A percentile compares a stretch with the other conserved stretches of the same genome.
Evolutionary conservation across 2,113 vertebrate genomes (phyloP).

Genomic region (Rhinoderma darwinii): DNA sequence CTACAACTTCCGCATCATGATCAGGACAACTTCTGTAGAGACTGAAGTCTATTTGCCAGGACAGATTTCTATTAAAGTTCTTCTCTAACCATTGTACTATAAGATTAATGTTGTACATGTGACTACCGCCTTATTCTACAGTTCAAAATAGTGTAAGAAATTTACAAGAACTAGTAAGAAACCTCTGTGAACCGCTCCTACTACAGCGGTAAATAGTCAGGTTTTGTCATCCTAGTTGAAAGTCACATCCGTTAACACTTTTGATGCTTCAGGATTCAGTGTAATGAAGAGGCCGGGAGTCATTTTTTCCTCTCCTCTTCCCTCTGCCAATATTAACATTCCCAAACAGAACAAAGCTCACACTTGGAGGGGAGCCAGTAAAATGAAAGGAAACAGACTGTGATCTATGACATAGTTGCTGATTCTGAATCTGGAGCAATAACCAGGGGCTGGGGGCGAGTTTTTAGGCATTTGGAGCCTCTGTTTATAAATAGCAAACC

Average conservation of each 20-base stretch:
- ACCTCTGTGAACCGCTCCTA: slow-evolving; percentile 29
- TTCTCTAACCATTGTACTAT: not conserved
- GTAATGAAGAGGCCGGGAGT: slow-evolving; percentile 32
- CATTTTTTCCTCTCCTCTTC: slow-evolving; percentile 52
- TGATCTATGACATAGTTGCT: slow-evolving; percentile 55
- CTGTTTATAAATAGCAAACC: slow-evolving; percentile 57
- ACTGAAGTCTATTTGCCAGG: too few relatives aligned
- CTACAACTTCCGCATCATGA: not conserved
- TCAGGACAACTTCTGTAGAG: too few relatives aligned
- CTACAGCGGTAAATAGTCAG: not conserved
- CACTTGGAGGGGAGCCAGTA: slow-evolving; percentile 41
- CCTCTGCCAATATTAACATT: slow-evolving; percentile 59
- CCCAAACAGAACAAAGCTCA: slow-evolving; percentile 57
- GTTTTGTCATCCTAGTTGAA: slow-evolving; percentile 45
- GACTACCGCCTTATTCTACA: not conserved
- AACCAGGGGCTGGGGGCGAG: slow-evolving; percentile 38
- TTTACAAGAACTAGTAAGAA: not conserved
- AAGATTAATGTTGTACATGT: not conserved
- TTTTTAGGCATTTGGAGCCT: slow-evolving; percentile 32
- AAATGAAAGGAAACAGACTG: slow-evolving; percentile 58
- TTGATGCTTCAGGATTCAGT: not conserved
- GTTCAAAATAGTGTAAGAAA: not conserved
- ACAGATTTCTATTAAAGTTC: not conserved
- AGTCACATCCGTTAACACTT: slow-evolving; percentile 56
- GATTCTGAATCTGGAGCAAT: slow-evolving; percentile 50